Conservation (phyloP, 92 coral and sea anemone species). For the Hydrozoanthus gracilis region DNA sequence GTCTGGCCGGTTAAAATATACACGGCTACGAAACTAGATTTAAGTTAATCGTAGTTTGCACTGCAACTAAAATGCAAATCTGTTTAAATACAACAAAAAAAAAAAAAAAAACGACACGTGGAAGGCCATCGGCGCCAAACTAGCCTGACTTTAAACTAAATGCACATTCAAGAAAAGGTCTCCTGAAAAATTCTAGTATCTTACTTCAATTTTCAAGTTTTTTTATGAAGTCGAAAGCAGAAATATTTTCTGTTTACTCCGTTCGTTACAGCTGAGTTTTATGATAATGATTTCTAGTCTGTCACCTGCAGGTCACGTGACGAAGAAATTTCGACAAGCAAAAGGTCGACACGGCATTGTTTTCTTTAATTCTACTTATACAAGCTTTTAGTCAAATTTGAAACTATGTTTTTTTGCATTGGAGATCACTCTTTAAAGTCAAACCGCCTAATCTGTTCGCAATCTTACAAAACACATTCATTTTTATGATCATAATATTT, state of each 20-base stretch:
- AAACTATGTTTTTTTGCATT: conserved; percentile 15
- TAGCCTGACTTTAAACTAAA: conserved; percentile 7
- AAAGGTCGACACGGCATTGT: conserved; percentile 18
- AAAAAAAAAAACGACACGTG: conserved; percentile 30
- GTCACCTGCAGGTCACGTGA: conserved; percentile 47
- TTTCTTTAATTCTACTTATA: neutral
- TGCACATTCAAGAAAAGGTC: neutral
- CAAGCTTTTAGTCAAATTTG: neutral
- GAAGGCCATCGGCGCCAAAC: neutral
- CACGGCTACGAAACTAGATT: conserved; percentile 8
- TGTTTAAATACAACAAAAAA: neutral
- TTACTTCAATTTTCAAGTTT: neutral
- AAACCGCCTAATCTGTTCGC: neutral
- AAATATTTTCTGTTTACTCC: neutral
- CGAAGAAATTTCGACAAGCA: conserved; percentile 14
- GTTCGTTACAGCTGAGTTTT: conserved; percentile 5
- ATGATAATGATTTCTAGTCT: neutral
- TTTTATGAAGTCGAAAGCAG: neutral
- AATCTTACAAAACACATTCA: neutral
- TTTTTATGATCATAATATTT: neutral
- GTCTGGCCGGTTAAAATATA: neutral
- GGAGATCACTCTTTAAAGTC: conserved; percentile 8
- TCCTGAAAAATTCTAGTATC: neutral
- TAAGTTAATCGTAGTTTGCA: conserved; percentile 36
- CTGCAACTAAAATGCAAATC: conserved; percentile 44